phyloP scores from a whole-genome alignment of 2,113 vertebrate genomes.

The Myotis brandtii region DNA sequence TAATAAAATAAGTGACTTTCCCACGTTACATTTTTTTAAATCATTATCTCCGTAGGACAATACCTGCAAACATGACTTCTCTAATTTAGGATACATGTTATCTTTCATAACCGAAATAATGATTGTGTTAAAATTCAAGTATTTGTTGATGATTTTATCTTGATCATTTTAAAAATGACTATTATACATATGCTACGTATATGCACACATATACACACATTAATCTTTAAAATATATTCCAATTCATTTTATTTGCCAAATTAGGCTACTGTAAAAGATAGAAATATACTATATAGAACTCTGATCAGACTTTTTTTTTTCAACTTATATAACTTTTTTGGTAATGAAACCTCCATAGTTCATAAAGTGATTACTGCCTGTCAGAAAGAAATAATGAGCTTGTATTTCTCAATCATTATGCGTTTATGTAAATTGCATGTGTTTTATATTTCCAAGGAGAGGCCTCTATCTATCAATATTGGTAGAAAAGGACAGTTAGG shows the following conservation, averaged over 20 bases:
- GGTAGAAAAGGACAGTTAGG: constrained; percentile 58
- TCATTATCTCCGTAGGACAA: not conserved
- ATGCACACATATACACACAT: not conserved
- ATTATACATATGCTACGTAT: not conserved
- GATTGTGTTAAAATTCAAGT: not conserved
- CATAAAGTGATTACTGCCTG: constrained; percentile 53
- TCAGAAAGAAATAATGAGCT: constrained; percentile 59
- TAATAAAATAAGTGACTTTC: constrained; percentile 37
- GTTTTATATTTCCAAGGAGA: constrained; percentile 63
- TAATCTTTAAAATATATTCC: not conserved
- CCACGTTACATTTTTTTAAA: not conserved
- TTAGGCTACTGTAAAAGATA: not conserved
- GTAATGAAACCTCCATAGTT: constrained; percentile 47
- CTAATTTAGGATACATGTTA: not conserved
- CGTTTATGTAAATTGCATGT: constrained; percentile 21
- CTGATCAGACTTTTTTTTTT: constrained; percentile 18
- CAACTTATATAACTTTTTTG: constrained; percentile 30
- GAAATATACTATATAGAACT: not conserved
- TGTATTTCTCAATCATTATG: constrained; percentile 27
- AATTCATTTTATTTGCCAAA: constrained; percentile 36
- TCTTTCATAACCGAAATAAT: not conserved
- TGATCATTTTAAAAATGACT: not conserved
- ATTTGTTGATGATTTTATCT: constrained; percentile 11
- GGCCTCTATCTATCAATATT: constrained; percentile 62
- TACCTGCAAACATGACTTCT: not conserved